A percentile compares a stretch with the other conserved stretches of the same genome.
phyloP scores from a whole-genome alignment of 1,140 invertebrate species.

The Trichonephila clavipes region DNA sequence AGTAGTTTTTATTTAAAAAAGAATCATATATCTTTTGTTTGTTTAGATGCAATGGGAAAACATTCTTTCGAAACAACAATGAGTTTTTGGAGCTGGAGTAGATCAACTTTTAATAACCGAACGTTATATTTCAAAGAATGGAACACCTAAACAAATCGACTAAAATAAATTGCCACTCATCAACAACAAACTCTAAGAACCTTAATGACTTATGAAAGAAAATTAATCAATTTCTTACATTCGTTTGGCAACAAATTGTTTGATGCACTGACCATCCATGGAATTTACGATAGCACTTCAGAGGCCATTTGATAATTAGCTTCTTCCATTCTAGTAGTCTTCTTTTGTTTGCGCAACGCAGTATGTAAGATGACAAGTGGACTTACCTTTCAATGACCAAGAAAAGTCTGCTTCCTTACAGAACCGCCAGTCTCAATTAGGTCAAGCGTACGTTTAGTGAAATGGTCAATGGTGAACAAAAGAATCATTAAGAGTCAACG shows the following conservation, averaged over 20 bases:
- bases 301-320: not conserved
- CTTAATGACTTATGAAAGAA: not conserved
- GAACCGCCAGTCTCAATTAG: not conserved
- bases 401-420: not conserved
- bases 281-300: not conserved
- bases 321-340: not conserved
- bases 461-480: not conserved
- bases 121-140: not conserved
- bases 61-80: not conserved
- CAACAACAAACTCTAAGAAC: not conserved
- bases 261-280: not conserved
- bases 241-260: not conserved
- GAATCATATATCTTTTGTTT: too few relatives aligned
- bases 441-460: conserved; percentile 5
- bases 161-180: not conserved
- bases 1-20: too few relatives aligned
- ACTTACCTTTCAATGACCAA: not conserved
- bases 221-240: not conserved
- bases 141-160: not conserved
- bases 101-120: not conserved
- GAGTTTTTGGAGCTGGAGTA: not conserved
- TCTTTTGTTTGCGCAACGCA: not conserved
- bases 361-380: not conserved
- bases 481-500: not conserved
- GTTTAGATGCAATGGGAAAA: too few relatives aligned